A percentile compares a stretch with the other conserved stretches of the same genome.
Evolutionary conservation across 2,113 vertebrate genomes (phyloP).

Genomic region (Hippocampus barbouri): DNA sequence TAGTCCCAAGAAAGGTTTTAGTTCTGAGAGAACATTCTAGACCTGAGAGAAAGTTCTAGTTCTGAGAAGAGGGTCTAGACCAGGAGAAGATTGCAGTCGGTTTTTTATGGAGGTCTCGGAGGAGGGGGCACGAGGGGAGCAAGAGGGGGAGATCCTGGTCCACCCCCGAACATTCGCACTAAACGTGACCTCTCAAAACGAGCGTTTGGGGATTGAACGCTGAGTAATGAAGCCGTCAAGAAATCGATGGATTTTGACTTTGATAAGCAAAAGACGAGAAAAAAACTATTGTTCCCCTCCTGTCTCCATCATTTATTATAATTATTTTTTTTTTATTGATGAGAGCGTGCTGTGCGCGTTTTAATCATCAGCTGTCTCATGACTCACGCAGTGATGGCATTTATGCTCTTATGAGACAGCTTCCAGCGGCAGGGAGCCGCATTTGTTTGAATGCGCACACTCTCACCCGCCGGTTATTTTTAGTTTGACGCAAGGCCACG

Average conservation of each 20-base stretch:
- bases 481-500: too few species aligned
- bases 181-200: not conserved
- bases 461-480: not conserved
- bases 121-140: not conserved
- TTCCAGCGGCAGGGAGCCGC: not conserved
- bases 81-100: too few species aligned
- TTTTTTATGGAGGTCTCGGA: too few species aligned
- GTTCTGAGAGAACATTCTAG: too few species aligned
- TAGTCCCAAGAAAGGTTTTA: too few species aligned
- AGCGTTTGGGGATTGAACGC: constrained; percentile 3
- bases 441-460: not conserved
- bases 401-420: not conserved
- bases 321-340: constrained; percentile 48
- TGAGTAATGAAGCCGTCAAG: constrained; percentile 62
- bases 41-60: too few species aligned
- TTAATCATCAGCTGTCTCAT: constrained; percentile 26
- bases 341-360: constrained; percentile 14
- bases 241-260: constrained; percentile 76
- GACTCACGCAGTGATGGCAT: constrained; percentile 7
- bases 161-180: constrained; percentile 21
- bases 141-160: constrained; percentile 24
- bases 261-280: constrained; percentile 64
- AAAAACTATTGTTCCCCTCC: constrained; percentile 49
- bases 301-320: constrained; percentile 57
- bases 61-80: too few species aligned